These are phyloP conservation scores for Labrus mixtus DNA, from an alignment of 2,113 vertebrate genomes.

Conservation along the genomic window DNA sequence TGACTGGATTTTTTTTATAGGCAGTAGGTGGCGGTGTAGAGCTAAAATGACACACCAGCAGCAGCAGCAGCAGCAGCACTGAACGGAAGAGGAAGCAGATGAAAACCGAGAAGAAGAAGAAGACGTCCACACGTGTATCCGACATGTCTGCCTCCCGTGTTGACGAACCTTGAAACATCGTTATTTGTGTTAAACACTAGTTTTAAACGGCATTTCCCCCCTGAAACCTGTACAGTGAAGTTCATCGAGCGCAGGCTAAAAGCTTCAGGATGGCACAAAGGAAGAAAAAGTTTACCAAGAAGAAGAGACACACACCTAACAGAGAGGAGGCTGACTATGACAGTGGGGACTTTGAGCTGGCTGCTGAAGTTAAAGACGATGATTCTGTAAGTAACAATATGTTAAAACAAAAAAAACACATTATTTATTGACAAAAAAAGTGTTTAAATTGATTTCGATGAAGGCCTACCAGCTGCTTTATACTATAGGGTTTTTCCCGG, in stretches of 20 bases:
- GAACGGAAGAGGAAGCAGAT: conserved; percentile 22
- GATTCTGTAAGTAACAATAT: conserved; percentile 61
- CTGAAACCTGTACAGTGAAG: background rate
- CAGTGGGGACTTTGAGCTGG: conserved; percentile 79
- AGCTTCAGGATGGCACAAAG: conserved; percentile 79
- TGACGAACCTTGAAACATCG: conserved; percentile 23
- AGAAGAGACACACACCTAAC: conserved; percentile 63
- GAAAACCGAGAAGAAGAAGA: conserved; percentile 4
- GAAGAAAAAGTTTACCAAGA: conserved; percentile 83
- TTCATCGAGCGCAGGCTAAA: background rate
- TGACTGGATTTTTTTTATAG: background rate
- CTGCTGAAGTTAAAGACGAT: conserved; percentile 77
- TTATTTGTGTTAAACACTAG: background rate
- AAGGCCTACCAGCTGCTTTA: background rate
- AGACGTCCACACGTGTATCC: conserved; percentile 74
- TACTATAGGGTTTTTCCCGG: background rate
- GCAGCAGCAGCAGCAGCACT: accelerated
- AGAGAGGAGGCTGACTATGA: conserved; percentile 81
- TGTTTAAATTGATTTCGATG: too few relatives aligned
- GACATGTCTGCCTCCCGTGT: conserved; percentile 67
- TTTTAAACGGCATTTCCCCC: background rate
- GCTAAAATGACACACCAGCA: background rate
- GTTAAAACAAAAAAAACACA: background rate
- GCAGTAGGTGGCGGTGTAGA: conserved; percentile 44
- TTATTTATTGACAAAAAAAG: background rate